A percentile compares a stretch with the other conserved stretches of the same genome.
Evolutionary conservation across 2,113 vertebrate species (phyloP).

Genomic region (Brienomyrus brachyistius): DNA sequence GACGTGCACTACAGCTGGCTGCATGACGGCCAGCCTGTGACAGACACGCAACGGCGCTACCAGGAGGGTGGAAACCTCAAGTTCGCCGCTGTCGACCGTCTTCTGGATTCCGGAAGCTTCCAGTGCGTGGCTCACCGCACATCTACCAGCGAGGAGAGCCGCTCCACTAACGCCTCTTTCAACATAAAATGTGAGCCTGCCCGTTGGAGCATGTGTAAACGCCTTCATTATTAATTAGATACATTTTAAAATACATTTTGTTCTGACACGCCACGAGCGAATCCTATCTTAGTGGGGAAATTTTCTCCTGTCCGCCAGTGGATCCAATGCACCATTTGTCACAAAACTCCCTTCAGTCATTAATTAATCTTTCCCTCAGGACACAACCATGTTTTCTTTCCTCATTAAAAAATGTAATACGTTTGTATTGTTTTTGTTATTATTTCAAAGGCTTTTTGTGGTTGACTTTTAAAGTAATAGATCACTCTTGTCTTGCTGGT

Average conservation of each 20-base stretch:
- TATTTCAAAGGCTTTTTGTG: background rate
- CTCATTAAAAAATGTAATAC: background rate
- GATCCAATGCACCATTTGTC: background rate
- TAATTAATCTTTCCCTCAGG: background rate
- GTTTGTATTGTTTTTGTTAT: background rate
- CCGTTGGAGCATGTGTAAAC: background rate
- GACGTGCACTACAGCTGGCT: slow-evolving; percentile 62
- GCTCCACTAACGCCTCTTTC: slow-evolving; percentile 65
- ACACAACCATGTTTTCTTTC: background rate
- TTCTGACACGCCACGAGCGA: background rate
- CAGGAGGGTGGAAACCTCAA: slow-evolving; percentile 73
- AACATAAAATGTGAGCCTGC: slow-evolving; percentile 80
- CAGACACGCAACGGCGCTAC: slow-evolving; percentile 68
- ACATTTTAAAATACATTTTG: background rate
- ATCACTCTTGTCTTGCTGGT: background rate
- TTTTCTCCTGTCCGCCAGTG: background rate
- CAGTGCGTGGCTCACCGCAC: slow-evolving; percentile 66
- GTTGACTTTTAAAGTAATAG: background rate
- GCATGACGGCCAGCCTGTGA: slow-evolving; percentile 54
- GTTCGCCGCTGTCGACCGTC: slow-evolving; percentile 64
- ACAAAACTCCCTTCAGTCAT: background rate
- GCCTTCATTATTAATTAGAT: background rate
- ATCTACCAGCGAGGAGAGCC: slow-evolving; percentile 57
- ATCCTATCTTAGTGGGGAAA: background rate
- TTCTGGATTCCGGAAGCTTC: slow-evolving; percentile 67